A percentile compares a stretch with the other conserved stretches of the same genome.
Conservation (phyloP, 2,113 vertebrate genomes). For the Seriola quinqueradiata region DNA sequence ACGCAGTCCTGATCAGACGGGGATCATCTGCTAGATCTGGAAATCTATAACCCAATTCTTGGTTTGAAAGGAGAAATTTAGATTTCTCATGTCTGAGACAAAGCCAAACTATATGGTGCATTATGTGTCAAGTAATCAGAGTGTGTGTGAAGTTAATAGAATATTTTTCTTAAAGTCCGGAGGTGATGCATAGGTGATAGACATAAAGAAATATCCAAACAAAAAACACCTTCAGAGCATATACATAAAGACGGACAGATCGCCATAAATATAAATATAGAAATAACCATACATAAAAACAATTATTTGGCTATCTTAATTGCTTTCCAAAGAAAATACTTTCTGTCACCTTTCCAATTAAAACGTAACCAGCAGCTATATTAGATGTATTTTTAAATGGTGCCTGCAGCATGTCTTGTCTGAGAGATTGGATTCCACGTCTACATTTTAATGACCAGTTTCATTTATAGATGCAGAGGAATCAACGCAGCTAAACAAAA, state of each 20-base stretch:
- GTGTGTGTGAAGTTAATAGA: background rate
- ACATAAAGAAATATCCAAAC: slow-evolving; percentile 16
- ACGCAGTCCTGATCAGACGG: slow-evolving; percentile 61
- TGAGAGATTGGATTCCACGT: slow-evolving; percentile 71
- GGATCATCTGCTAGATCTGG: slow-evolving; percentile 67
- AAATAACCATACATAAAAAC: slow-evolving; percentile 72
- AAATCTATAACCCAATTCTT: slow-evolving; percentile 53
- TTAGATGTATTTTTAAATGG: slow-evolving; percentile 79
- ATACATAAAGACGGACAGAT: slow-evolving; percentile 6
- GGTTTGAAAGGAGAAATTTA: slow-evolving; percentile 13
- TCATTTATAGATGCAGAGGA: slow-evolving; percentile 61
- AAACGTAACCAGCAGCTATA: slow-evolving; percentile 78
- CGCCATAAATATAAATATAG: slow-evolving; percentile 60
- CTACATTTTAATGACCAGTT: slow-evolving; percentile 69
- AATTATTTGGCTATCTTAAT: slow-evolving; percentile 83
- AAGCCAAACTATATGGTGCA: background rate
- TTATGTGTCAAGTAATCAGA: background rate
- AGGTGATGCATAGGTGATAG: slow-evolving; percentile 13
- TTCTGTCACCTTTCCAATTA: slow-evolving; percentile 85
- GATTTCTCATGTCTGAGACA: slow-evolving; percentile 15
- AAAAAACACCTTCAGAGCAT: slow-evolving; percentile 25
- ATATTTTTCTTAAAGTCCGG: background rate
- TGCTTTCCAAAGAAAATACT: slow-evolving; percentile 82
- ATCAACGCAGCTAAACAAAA: slow-evolving; percentile 42
- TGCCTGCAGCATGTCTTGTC: slow-evolving; percentile 69